These are phyloP conservation scores for Apteryx mantelli DNA, from an alignment of 2,113 vertebrate species.

Conservation along the genomic window DNA sequence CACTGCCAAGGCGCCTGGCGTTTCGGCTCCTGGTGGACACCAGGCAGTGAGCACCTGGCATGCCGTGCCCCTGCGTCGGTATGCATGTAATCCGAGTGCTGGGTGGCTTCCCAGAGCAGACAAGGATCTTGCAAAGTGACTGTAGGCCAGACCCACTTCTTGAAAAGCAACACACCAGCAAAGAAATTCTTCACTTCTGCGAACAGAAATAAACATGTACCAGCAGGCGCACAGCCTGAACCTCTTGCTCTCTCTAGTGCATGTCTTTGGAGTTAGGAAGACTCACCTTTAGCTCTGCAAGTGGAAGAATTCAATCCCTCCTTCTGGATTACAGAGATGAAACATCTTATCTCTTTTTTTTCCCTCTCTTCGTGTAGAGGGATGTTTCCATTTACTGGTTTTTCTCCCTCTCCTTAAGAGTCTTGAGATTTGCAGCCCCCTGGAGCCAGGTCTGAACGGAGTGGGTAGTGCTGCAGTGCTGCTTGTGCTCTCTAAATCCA, in stretches of 20 bases:
- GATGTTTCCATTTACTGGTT: neutral
- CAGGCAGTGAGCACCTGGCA: accelerated
- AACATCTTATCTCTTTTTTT: neutral
- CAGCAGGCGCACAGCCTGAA: neutral
- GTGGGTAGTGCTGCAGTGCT: neutral
- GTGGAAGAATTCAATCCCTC: neutral
- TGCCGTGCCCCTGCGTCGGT: neutral
- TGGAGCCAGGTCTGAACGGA: slow-evolving; percentile 15
- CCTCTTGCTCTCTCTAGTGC: neutral
- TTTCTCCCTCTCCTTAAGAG: neutral
- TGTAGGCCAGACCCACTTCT: neutral
- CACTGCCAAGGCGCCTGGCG: neutral
- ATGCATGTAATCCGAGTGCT: neutral
- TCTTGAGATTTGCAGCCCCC: slow-evolving; percentile 6
- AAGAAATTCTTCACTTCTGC: neutral
- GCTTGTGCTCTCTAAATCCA: slow-evolving; percentile 16
- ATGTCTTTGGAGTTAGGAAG: neutral
- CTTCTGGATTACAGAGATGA: slow-evolving; percentile 9
- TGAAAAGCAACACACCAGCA: neutral
- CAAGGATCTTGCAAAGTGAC: neutral
- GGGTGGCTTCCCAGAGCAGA: neutral
- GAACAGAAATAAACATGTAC: neutral
- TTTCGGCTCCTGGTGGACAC: neutral
- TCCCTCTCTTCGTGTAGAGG: neutral
- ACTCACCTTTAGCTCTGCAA: neutral